These are phyloP conservation scores for Suricata suricatta DNA, from an alignment of 2,113 vertebrate species.

Conservation along the genomic window DNA sequence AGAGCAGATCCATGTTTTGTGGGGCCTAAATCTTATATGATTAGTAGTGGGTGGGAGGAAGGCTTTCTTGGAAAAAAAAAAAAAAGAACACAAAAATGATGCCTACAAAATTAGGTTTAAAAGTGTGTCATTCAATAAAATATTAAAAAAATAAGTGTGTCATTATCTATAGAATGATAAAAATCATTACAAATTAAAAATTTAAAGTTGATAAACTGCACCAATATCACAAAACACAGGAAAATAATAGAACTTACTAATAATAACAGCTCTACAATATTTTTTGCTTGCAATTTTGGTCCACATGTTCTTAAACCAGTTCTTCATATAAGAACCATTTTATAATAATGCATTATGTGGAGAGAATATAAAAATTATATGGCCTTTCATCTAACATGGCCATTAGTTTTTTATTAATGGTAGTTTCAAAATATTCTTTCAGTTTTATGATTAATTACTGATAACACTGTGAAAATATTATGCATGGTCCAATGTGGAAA, in stretches of 20 bases:
- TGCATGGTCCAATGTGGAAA: background rate
- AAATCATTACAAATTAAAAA: conserved; percentile 5
- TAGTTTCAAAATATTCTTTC: conserved; percentile 32
- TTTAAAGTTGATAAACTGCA: background rate
- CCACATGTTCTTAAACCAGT: background rate
- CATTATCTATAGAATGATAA: background rate
- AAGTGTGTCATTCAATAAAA: background rate
- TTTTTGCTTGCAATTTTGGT: background rate
- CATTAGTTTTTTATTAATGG: background rate
- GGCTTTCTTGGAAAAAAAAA: background rate
- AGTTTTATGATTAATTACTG: background rate
- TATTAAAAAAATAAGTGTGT: background rate
- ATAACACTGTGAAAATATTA: background rate
- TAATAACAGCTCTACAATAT: background rate
- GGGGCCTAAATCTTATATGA: background rate
- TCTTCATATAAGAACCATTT: background rate
- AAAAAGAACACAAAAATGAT: background rate
- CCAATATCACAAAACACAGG: background rate
- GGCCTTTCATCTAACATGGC: background rate
- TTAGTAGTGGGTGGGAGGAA: background rate
- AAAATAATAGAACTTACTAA: background rate
- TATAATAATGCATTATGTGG: background rate
- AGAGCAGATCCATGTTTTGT: background rate
- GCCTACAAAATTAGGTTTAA: background rate
- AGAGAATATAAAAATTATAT: background rate